Evolutionary conservation across 1,140 invertebrate genomes (phyloP).

Genomic region (Eriocheir sinensis): DNA sequence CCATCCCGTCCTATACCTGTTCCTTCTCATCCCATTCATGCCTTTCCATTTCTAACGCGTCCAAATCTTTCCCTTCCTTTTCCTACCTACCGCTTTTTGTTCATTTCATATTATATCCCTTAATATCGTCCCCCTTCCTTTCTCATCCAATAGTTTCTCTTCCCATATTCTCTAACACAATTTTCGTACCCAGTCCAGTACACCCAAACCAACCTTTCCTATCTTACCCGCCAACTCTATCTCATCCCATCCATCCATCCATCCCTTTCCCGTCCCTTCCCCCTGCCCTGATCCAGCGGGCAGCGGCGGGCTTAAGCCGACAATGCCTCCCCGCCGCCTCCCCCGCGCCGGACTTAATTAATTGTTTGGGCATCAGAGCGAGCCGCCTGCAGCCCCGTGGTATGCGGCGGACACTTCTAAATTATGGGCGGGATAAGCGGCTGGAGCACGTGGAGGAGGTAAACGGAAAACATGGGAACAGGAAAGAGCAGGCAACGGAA

Average conservation of each 20-base stretch:
- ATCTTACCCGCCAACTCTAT: neutral
- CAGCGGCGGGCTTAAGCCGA: too few relatives aligned
- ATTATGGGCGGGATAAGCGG: neutral
- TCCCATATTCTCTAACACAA: too few relatives aligned
- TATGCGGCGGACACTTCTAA: constrained; percentile 29
- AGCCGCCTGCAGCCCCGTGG: neutral
- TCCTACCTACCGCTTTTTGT: too few relatives aligned
- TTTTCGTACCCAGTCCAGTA: too few relatives aligned
- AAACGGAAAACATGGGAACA: too few relatives aligned
- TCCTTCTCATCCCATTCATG: neutral
- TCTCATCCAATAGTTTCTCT: too few relatives aligned
- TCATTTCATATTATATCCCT: too few relatives aligned
- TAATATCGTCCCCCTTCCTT: too few relatives aligned
- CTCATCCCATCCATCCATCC: neutral
- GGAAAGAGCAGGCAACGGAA: too few relatives aligned
- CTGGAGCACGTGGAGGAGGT: neutral
- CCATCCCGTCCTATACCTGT: neutral
- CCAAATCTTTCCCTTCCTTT: too few relatives aligned
- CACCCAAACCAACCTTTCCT: too few relatives aligned
- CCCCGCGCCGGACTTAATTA: neutral
- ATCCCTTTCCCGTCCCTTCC: neutral
- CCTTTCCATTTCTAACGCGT: too few relatives aligned
- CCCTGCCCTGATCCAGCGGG: neutral
- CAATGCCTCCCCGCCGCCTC: neutral
- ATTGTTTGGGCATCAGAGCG: constrained; percentile 14